Evolutionary conservation across 2,113 vertebrate genomes (phyloP).

Genomic region (Notarius lentiginosus): DNA sequence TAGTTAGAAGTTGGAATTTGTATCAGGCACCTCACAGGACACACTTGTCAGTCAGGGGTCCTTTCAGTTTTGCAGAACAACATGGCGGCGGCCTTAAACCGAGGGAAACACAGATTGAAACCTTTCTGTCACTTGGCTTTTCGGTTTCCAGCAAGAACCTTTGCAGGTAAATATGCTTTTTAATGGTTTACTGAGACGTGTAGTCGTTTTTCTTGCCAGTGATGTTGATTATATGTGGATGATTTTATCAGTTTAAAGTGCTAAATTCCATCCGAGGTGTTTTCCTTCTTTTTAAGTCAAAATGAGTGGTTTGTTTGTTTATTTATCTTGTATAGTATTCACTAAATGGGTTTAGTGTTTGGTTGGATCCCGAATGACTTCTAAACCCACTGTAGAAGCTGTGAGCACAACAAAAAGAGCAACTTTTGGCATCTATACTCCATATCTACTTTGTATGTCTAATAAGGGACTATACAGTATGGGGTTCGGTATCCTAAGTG

Average conservation of each 20-base stretch:
- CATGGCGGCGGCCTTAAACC: slow-evolving; percentile 72
- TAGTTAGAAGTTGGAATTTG: not conserved
- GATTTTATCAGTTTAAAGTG: not conserved
- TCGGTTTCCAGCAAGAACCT: slow-evolving; percentile 51
- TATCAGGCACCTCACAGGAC: slow-evolving; percentile 59
- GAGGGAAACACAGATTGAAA: slow-evolving; percentile 65
- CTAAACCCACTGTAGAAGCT: not conserved
- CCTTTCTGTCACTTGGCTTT: slow-evolving; percentile 22
- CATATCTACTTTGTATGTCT: not conserved
- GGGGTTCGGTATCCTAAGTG: not conserved
- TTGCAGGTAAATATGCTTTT: slow-evolving; percentile 62
- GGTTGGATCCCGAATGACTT: not conserved
- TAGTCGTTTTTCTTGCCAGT: not conserved
- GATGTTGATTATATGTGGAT: too few relatives aligned
- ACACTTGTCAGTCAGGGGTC: slow-evolving; percentile 53
- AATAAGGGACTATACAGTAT: not conserved
- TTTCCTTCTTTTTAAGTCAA: not conserved
- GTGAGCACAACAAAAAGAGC: not conserved
- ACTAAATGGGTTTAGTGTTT: not conserved
- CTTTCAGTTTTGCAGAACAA: slow-evolving; percentile 56
- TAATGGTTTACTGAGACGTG: too few relatives aligned
- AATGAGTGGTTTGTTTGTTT: too few relatives aligned
- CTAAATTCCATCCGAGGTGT: not conserved
- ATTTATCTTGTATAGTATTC: not conserved
- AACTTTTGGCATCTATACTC: not conserved